phyloP scores from a whole-genome alignment of 2,113 vertebrate species.

The Lepidothrix coronata region DNA sequence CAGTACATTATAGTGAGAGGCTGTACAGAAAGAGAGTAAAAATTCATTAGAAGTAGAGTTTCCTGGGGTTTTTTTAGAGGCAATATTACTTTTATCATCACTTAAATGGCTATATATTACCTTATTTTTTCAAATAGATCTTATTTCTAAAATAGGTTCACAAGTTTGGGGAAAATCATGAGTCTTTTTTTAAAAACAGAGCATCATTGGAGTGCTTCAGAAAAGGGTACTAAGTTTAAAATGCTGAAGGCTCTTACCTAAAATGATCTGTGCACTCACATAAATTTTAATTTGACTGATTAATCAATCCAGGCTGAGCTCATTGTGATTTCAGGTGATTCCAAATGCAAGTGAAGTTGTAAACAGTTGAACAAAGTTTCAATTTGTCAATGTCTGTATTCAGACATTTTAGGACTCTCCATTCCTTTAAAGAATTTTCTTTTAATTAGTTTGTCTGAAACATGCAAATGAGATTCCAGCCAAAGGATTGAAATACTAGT shows the following conservation, averaged over 20 bases:
- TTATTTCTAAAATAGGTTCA: neutral
- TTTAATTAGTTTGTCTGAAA: neutral
- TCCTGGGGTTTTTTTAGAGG: neutral
- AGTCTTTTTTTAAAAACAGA: neutral
- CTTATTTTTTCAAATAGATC: neutral
- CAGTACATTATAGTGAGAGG: conserved; percentile 3
- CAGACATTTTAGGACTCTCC: neutral
- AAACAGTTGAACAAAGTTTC: neutral
- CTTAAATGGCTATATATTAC: neutral
- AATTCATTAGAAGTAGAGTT: neutral
- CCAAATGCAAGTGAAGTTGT: neutral
- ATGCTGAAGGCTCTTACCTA: neutral
- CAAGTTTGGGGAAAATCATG: neutral
- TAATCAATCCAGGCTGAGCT: neutral
- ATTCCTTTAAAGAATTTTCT: neutral
- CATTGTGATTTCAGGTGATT: neutral
- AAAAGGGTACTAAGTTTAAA: neutral
- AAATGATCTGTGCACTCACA: neutral
- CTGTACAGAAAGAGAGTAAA: neutral
- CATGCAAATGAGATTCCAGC: neutral
- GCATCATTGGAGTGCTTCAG: neutral
- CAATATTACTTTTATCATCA: neutral
- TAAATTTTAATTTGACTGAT: neutral
- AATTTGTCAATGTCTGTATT: neutral
- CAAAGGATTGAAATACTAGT: neutral